Evolutionary conservation across 2,113 vertebrate species (phyloP).

Genomic region (Sinocyclocheilus grahami): DNA sequence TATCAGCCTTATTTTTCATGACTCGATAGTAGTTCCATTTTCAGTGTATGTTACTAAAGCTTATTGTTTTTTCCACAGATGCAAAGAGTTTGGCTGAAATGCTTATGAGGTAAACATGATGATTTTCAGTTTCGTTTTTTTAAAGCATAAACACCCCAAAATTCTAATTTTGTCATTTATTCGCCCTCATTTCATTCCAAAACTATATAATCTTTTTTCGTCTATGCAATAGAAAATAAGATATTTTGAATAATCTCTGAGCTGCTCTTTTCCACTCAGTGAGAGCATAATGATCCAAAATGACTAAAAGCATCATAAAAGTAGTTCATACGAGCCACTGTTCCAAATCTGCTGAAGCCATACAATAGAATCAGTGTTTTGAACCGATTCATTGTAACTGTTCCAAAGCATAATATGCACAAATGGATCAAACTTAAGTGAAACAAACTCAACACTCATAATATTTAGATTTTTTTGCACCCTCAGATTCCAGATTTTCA

Average conservation of each 20-base stretch:
- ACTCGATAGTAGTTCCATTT: neutral
- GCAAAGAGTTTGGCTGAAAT: constrained; percentile 99
- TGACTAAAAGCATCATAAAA: neutral
- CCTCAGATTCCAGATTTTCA: too few relatives aligned
- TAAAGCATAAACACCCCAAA: neutral
- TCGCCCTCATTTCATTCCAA: neutral
- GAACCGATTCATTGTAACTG: neutral
- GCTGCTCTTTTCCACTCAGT: neutral
- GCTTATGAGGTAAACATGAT: constrained; percentile 92
- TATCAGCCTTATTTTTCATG: neutral
- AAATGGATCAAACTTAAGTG: neutral
- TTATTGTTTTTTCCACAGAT: constrained; percentile 81
- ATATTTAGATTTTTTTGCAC: too few relatives aligned
- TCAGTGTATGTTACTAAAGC: neutral
- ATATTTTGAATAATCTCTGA: neutral
- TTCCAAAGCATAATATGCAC: neutral
- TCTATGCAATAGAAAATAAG: neutral
- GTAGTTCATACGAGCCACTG: neutral
- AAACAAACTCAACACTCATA: too few relatives aligned
- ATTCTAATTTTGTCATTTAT: neutral
- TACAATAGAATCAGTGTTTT: neutral
- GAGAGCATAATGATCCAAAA: neutral
- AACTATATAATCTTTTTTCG: neutral
- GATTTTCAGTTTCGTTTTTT: neutral
- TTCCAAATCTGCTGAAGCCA: neutral